Base-by-base conservation (phyloP, 30 jellyfish, hydroid and myxozoan genomes). In the Pseudorhiza aurosa region DNA sequence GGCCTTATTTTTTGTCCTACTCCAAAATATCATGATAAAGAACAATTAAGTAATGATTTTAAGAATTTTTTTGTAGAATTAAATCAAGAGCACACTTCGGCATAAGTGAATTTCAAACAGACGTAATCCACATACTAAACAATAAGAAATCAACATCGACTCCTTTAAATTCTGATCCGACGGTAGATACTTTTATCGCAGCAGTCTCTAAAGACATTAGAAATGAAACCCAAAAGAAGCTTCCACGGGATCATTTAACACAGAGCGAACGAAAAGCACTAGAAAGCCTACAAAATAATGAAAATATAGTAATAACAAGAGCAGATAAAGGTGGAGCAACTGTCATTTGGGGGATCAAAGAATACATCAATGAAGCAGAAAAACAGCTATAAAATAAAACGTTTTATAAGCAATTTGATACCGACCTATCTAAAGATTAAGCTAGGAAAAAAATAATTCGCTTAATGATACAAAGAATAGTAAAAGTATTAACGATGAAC, bases 291-390 rank as follows among this genome's bases (percentile, higher is more conserved):
- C n/a, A 57, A 57, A 57, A 18, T 29, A 57, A 57, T 14, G 84
- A 65, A 7, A 40, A 65, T 25, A 33, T 65, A 1, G 5, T 65
- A 15, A 28, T 33, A 29, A 33, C 81, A 27, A 65, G 63, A 65
- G 81, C 81, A 1, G 81, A 65, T 24, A 65, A 65, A 30, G 73
- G 53, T 25, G 73, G 73, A 25, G 73, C 73, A 30, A 43, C 31
- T 6, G 65, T 65, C 27, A 65, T 65, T 31, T 65, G 81, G 81
- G 73, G 73, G 28, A n/a, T 56, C 33, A n/a, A 63, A 63, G 77
- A 63, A 31, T 63, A 63, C 58, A 28, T 63, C 25, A n/a, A 28
- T 6, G 77, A 65, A 8, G 65, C 65, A 35, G 25, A 65, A 9
- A 65, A 43, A 36, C 81, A 65, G 45, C 29, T 65, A 28, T 46